Conservation (phyloP, 2,113 vertebrate species). For the Rhizomys pruinosus region DNA sequence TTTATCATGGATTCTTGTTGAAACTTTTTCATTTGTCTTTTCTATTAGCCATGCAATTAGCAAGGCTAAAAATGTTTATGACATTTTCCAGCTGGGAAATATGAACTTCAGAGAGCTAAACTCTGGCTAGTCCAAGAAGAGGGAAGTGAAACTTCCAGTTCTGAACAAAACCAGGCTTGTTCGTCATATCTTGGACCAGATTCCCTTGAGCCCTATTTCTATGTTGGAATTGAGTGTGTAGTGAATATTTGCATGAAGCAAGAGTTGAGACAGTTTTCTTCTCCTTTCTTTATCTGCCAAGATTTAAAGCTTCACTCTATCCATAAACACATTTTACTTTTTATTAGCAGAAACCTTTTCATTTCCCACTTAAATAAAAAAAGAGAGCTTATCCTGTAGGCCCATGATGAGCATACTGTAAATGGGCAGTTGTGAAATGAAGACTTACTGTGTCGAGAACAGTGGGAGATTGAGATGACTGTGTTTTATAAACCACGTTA, state of each 20-base stretch:
- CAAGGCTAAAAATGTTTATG: not conserved
- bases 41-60: not conserved
- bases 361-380: constrained; percentile 52
- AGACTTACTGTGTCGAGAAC: constrained; percentile 13
- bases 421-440: constrained; percentile 41
- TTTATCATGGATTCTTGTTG: not conserved
- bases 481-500: not conserved
- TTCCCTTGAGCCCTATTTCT: not conserved
- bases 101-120: not conserved
- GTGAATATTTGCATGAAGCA: not conserved
- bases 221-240: not conserved
- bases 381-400: not conserved
- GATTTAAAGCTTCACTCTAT: not conserved
- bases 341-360: constrained; percentile 14
- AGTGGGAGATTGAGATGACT: constrained; percentile 4
- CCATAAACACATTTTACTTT: constrained; percentile 1
- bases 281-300: not conserved
- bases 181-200: not conserved
- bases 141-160: not conserved
- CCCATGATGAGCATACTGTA: not conserved
- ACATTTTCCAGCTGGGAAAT: not conserved
- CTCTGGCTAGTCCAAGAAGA: no score
- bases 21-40: not conserved
- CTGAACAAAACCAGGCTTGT: not conserved
- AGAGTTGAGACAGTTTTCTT: not conserved